Percentiles rank a stretch among this genome's conserved stretches.
Evolutionary conservation across 2,888 invertebrate species (phyloP).

Genomic region (Microchrysa polita): DNA sequence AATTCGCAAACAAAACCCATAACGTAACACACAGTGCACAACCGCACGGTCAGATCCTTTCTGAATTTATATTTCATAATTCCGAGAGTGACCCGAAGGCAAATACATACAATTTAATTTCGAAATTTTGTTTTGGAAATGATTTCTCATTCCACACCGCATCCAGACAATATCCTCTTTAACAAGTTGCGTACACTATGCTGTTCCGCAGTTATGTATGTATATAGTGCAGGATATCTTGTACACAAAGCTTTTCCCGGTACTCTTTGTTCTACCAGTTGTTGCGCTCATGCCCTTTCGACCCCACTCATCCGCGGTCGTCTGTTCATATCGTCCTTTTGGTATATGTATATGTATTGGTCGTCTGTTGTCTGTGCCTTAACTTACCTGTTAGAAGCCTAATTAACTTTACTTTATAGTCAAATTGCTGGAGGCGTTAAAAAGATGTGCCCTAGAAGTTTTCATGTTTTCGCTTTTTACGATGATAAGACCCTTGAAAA

Average conservation of each 20-base stretch:
- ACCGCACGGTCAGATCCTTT: conserved; percentile 21
- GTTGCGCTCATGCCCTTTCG: neutral
- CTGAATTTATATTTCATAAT: conserved; percentile 40
- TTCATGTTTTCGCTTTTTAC: conserved; percentile 17
- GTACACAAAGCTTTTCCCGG: no score
- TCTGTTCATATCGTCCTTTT: neutral
- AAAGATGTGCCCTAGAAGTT: conserved; percentile 27
- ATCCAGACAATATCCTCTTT: neutral
- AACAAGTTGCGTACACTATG: neutral
- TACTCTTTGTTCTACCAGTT: neutral
- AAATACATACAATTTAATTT: conserved; percentile 39
- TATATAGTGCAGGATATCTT: conserved; percentile 21
- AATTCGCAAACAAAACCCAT: conserved; percentile 9
- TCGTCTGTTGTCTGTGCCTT: conserved; percentile 14
- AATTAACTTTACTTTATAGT: conserved; percentile 35
- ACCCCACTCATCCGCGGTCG: neutral
- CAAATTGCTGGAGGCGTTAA: conserved; percentile 17
- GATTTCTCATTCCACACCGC: neutral
- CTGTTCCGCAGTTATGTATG: no score
- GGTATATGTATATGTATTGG: neutral
- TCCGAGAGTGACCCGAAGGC: conserved; percentile 36
- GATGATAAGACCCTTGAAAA: conserved; percentile 37
- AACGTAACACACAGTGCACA: conserved; percentile 6
- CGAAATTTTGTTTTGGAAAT: conserved; percentile 26
- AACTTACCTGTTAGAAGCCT: conserved; percentile 38